Conservation (phyloP, 2,888 invertebrate species). For the Heliconius ethilla region DNA sequence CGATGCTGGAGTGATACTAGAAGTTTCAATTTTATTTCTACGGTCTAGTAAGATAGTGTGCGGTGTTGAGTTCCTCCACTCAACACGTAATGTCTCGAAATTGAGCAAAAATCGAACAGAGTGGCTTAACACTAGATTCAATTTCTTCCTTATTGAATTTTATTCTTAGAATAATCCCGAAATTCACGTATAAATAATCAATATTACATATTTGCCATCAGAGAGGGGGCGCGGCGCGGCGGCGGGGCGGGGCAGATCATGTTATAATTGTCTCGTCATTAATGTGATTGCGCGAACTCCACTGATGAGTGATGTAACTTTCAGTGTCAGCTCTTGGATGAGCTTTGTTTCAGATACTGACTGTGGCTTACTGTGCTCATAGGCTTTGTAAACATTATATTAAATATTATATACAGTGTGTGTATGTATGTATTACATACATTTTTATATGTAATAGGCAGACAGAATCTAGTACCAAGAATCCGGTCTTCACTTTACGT, state of each 20-base stretch:
- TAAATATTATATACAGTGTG: neutral
- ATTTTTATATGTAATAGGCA: neutral
- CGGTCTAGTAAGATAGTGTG: neutral
- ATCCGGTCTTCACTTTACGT: neutral
- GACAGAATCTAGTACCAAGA: too few relatives aligned
- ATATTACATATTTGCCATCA: neutral
- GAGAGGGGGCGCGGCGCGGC: neutral
- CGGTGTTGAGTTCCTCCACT: neutral
- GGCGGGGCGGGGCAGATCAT: neutral
- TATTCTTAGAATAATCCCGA: too few relatives aligned
- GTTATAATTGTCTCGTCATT: constrained; percentile 46
- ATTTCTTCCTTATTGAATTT: too few relatives aligned
- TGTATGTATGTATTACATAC: neutral
- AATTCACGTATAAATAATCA: too few relatives aligned
- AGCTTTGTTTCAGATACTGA: constrained; percentile 17
- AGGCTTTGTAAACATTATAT: neutral
- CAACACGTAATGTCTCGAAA: neutral
- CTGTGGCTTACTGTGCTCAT: neutral
- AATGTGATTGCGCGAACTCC: constrained; percentile 44
- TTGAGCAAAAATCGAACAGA: neutral
- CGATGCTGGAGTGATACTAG: too few relatives aligned
- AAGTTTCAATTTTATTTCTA: constrained; percentile 17
- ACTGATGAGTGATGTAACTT: constrained; percentile 49
- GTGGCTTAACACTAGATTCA: neutral
- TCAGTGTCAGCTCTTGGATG: constrained; percentile 44